Base-by-base conservation (phyloP, 2,113 vertebrate species). In the Hipposideros armiger region DNA sequence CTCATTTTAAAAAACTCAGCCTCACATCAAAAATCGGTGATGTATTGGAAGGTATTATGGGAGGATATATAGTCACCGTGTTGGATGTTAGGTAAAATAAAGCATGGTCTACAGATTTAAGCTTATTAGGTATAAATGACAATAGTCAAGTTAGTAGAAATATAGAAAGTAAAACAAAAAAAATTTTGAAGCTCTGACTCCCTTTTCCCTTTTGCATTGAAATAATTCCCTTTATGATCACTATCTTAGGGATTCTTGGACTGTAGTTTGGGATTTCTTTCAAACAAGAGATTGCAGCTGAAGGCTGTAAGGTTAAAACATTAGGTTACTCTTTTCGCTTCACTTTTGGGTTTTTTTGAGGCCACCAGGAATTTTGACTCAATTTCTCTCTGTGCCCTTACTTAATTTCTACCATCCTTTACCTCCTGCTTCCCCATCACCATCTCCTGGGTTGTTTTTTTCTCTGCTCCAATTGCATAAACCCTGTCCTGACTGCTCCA, bases 81-180 rank as follows among this genome's bases (percentile, higher is more conserved):
- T 91, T 86, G 91, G 56, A 94, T 24, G 36, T 94, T 30, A 86
- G 30, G 19, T 56, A 70, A 91, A 94, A 56, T 52, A 60, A 95
- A 97, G 47, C 11, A 14, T 86, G 17, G 3, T 72, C 32, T 78
- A 58, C 6, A 50, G 60, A 94, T 90, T 90, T 72, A 84, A 93
- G 14, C 5, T 16, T 62, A 50, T 28, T 86, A 93, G n/a, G 52
- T 42, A 74, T 72, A 76, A 92, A 87, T 81, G 8, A n/a, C 72
- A 69, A 70, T 20, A 72, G 30, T 40, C 24, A 67, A 87, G 66
- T 91, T 94, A 80, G 45, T 30, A 90, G 72, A 84, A 36, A 56
- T 64, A 64, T 36, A 73, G 50, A 70, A 36, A 56, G 50, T 52
- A 42, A 83, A 64, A 64, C 28, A 64, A 64, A 93, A 67, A 90